Conservation (phyloP, 92 coral and sea anemone species). For the Palythoa grandis region DNA sequence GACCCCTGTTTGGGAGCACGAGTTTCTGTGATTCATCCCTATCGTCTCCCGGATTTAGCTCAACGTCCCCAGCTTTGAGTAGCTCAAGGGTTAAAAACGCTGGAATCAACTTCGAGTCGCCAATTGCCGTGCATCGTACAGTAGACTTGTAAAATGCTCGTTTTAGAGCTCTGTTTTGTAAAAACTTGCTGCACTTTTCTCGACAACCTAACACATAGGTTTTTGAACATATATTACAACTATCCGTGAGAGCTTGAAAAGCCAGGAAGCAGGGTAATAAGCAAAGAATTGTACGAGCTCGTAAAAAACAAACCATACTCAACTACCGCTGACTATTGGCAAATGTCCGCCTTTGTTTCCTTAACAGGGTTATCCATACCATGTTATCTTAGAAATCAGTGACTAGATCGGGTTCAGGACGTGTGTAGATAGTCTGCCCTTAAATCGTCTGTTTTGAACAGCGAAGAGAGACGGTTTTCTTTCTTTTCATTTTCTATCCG, state of each 20-base stretch:
- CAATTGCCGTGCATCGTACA: conserved; percentile 51
- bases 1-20: conserved; percentile 26
- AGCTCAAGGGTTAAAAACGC: conserved; percentile 45
- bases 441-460: no score
- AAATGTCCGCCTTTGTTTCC: no score
- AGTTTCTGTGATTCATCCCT: conserved; percentile 28
- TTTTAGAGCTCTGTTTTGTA: conserved; percentile 33
- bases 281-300: neutral
- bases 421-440: no score
- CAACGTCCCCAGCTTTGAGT: conserved; percentile 47
- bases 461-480: no score
- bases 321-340: no score
- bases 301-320: conserved; percentile 4
- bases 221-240: neutral
- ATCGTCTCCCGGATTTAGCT: conserved; percentile 41
- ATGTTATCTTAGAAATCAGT: no score
- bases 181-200: conserved; percentile 12
- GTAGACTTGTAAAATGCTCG: conserved; percentile 54
- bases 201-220: conserved; percentile 10
- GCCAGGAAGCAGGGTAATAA: conserved; percentile 9
- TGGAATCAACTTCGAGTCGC: conserved; percentile 53
- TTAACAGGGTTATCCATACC: no score
- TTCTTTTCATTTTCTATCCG: no score
- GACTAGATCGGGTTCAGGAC: no score
- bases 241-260: neutral